phyloP scores from a whole-genome alignment of 2,113 vertebrate genomes.

The Pogona vitticeps region DNA sequence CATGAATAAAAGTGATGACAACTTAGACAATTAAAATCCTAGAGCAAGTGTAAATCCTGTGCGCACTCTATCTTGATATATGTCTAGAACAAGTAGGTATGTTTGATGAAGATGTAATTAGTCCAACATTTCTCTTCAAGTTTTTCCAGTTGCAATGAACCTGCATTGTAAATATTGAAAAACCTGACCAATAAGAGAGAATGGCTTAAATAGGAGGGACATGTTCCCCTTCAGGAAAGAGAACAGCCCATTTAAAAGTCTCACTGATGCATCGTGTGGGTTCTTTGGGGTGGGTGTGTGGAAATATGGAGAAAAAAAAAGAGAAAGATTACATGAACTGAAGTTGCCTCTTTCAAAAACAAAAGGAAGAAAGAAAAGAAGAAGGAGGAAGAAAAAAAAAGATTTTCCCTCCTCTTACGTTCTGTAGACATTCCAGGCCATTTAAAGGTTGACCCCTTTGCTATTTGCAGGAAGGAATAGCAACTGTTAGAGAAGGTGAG shows the following conservation, averaged over 20 bases:
- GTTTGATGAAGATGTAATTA: conserved; percentile 41
- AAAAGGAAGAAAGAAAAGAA: no score
- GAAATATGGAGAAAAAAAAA: conserved; percentile 35
- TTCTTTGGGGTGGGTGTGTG: no score
- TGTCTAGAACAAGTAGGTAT: conserved; percentile 2
- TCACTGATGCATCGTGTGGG: background rate
- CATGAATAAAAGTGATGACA: conserved; percentile 11
- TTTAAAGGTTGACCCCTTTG: conserved; percentile 34
- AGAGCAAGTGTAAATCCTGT: conserved; percentile 25
- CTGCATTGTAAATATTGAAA: conserved; percentile 71
- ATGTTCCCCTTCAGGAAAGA: conserved; percentile 29
- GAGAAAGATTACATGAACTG: conserved; percentile 8
- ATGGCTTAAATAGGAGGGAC: conserved; percentile 71
- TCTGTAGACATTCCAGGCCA: background rate
- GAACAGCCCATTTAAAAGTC: conserved; percentile 2
- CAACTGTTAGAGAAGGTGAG: conserved; percentile 43
- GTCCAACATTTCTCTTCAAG: conserved; percentile 69
- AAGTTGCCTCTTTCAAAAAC: conserved; percentile 13
- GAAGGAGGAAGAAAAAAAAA: conserved; percentile 7
- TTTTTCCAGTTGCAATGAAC: conserved; percentile 72
- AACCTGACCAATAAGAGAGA: conserved; percentile 65
- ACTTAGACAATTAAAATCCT: conserved; percentile 27
- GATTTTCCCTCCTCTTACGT: conserved; percentile 45
- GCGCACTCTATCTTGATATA: conserved; percentile 29
- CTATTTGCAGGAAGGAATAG: conserved; percentile 38